phyloP scores from a whole-genome alignment of 2,797 vertebrate species.

The Caiman crocodilus region DNA sequence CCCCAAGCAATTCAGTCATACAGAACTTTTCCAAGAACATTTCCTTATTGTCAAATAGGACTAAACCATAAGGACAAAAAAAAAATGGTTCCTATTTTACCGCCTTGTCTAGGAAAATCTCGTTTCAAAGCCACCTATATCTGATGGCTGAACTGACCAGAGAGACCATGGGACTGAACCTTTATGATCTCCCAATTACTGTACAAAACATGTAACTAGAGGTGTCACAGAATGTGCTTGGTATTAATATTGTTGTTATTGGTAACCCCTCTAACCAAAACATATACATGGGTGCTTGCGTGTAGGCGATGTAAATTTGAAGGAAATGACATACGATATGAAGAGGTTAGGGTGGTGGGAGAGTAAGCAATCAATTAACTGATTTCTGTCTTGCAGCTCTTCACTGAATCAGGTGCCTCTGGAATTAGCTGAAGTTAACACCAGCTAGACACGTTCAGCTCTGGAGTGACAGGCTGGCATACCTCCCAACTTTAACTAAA shows the following conservation, averaged over 20 bases:
- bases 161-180: not conserved
- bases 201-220: not conserved
- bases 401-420: not conserved
- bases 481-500: not conserved
- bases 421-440: not conserved
- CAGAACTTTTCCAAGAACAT: not conserved
- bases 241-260: not conserved
- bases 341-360: not conserved
- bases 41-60: not conserved
- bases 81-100: not conserved
- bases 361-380: not conserved
- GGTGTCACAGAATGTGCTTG: not conserved
- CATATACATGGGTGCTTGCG: not conserved
- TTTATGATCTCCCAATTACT: not conserved
- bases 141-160: not conserved
- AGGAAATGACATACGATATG: not conserved
- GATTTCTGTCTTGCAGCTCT: not conserved
- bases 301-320: not conserved
- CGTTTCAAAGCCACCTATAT: slow-evolving; percentile 10
- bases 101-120: slow-evolving; percentile 30
- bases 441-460: not conserved
- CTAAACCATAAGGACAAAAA: not conserved
- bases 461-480: not conserved
- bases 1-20: not conserved
- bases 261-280: not conserved